Evolutionary conservation across 2,888 invertebrate genomes (phyloP), one percentile per base, ranked within the genome.

Genomic region (Ennomos erosarius): DNA sequence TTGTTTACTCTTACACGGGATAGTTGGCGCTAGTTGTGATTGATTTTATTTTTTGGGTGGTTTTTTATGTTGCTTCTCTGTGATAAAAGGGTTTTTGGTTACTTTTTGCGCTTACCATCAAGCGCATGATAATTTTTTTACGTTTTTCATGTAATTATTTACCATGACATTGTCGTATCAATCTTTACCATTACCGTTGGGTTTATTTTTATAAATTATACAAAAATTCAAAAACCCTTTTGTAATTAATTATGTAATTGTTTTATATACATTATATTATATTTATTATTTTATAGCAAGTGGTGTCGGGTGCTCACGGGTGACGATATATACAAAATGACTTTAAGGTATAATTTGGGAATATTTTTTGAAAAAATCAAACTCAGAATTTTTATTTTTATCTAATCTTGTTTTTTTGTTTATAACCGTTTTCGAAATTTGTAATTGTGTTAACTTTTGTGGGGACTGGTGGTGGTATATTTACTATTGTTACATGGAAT

Each of bases 321-420:
- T 88, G 95, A 95, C 86, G 95, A 95, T 94, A 95, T 96, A 87
- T 94, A 95, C 93, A 94, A 94, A 94, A 96, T 96, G 95, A 95
- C 95, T 86, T 88, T 95, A 94, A 96, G 95, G 96, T 95, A 92
- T 83, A 73, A 64, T 68, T 68, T 68, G 56, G 63, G 62, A 58
- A 48, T 60, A 55, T 45, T 69, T 45, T 69, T 64, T 64, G 55
- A 67, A 70, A 65, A 51, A 58, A 37, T 52, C 42, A 59, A 73
- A 58, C 37, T 54, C 42, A 59, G 72, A 74, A 68, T 70, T 72
- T 55, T 59, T 62, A 46, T 57, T 64, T 64, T 40, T 34, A 1
- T 50, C 10, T 36, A 16, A 9, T 55, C 50, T 65, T 56, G 45
- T 43, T 67, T 56, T 61, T 46, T 33, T 47, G 47, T 54, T 50